Base-by-base conservation (phyloP, 2,888 invertebrate species). In the Cactoblastis cactorum region DNA sequence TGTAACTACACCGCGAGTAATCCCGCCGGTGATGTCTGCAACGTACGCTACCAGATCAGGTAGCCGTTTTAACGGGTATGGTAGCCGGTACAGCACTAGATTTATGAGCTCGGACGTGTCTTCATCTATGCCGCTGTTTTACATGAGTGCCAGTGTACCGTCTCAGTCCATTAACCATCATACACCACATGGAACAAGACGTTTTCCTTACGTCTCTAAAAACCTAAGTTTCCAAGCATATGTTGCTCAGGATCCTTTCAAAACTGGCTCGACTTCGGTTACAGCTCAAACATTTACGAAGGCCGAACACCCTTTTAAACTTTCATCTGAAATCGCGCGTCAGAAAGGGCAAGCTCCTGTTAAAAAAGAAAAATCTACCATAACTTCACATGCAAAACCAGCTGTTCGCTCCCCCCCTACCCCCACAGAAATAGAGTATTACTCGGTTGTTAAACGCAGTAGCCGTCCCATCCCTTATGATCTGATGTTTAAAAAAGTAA, bases 1-100 rank as follows among this genome's bases (percentile, higher is more conserved):
- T 28, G 17, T 43, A 28, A 17, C 43, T 28, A n/a, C 28, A 28
- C 15, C 43, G 15, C 43, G 43, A 24, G 28, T 11, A 11, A 28
- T 43, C 14, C 43, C 43, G 14, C 43, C 43, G 11, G 43, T 43
- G 1, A 43, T 43, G 43, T 43, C 43, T 0, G 24, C 43, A 3
- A 43, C 43, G 28, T 43, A 17, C n/a, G 15, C 24, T 1, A 43
- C 43, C 11, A 15, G 3, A 28, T 9, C 43, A 9, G 17, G 37
- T 9, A 15, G 15, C 17, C 3, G 28, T 3, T 17, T 22, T 4
- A 43, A 32, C 17, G 28, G 28, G 11, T 28, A 8, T 14, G 43
- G 43, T 12, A 3, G 43, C 43, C n/a, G 15, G 9, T 28, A 11
- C 1, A 28, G 43, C 11, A 43, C 11, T 11, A 43, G 43, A 17